Base-by-base conservation (phyloP, 2,888 invertebrate genomes). In the Ceraclea dissimilis region DNA sequence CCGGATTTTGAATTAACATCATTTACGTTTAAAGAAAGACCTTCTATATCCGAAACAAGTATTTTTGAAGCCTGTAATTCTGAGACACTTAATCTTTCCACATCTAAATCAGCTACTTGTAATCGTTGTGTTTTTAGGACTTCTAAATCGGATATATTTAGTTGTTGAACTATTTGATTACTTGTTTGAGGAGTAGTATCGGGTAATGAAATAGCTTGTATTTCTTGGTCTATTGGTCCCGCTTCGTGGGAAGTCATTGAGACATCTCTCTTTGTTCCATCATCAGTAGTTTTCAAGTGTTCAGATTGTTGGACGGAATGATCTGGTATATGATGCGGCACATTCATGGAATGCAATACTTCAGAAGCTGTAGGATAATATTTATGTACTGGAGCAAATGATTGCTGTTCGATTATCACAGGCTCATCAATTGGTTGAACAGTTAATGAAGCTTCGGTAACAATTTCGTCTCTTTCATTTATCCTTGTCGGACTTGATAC, bases 11-110 rank as follows among this genome's bases (percentile, higher is more conserved):
- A 85, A 64, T 82, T 82, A 59, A 90, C 73, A 66, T 90, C 89
- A 51, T 84, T 79, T 0, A 88, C 83, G 61, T 82, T 83, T 61
- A 91, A 78, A 33, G 84, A 82, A 64, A 82, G 79, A 5, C 89
- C 86, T 66, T 90, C 90, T 59, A 91, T 82, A 69, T 90, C 89
- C 0, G 90, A 89, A 0, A 90, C 90, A 51, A 85, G 76, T 60
- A 91, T 87, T 68, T 86, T 88, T 54, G 83, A 84, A 0, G 91
- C 90, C 68, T 89, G 84, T 44, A 91, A 71, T 65, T 89, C 88
- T 56, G 85, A 84, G 0, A 91, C 90, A 61, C 84, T 87, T 18
- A 92, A 69, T 51, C 85, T 79, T 55, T 90, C 89, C 0, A 92
- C 90, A 66, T 89, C 88, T 59, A 91, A 76, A 67, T 90, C 89